Conservation (phyloP, 2,888 invertebrate species). For the Lingula anatina region DNA sequence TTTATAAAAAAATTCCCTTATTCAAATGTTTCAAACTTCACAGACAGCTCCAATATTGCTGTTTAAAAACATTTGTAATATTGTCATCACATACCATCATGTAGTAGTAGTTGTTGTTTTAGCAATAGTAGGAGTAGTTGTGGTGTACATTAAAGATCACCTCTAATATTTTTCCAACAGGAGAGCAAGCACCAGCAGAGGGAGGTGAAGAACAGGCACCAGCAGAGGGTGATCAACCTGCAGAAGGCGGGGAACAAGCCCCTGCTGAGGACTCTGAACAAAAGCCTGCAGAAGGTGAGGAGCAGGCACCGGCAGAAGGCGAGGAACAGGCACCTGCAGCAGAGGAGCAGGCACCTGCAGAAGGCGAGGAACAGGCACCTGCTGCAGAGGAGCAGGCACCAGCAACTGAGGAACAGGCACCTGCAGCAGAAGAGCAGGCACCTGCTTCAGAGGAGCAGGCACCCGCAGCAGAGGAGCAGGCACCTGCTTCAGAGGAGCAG, state of each 20-base stretch:
- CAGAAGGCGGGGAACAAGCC: slow-evolving; percentile 1
- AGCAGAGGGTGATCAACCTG: neutral
- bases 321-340: too few species aligned
- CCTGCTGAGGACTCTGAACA: slow-evolving; percentile 1
- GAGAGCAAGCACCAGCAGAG: neutral
- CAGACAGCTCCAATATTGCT: too few species aligned
- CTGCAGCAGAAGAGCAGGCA: neutral
- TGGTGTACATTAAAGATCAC: neutral
- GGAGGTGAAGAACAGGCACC: neutral
- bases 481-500: neutral
- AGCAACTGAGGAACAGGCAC: slow-evolving; percentile 4
- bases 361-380: slow-evolving; percentile 1
- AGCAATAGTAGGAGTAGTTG: slow-evolving; percentile 4
- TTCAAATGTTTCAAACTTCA: slow-evolving; percentile 1
- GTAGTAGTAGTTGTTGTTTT: slow-evolving; percentile 7
- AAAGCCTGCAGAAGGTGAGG: neutral
- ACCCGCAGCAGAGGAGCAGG: neutral
- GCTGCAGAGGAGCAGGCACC: neutral
- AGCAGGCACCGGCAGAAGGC: neutral
- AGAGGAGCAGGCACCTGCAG: neutral
- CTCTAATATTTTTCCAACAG: too few species aligned
- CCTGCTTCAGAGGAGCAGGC: neutral
- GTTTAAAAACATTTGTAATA: too few species aligned
- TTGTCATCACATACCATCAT: slow-evolving; percentile 1
- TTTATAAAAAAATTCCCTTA: neutral